These are phyloP conservation scores for Eubasilissa regina DNA, from an alignment of 1,140 invertebrate genomes.

Conservation along the genomic window DNA sequence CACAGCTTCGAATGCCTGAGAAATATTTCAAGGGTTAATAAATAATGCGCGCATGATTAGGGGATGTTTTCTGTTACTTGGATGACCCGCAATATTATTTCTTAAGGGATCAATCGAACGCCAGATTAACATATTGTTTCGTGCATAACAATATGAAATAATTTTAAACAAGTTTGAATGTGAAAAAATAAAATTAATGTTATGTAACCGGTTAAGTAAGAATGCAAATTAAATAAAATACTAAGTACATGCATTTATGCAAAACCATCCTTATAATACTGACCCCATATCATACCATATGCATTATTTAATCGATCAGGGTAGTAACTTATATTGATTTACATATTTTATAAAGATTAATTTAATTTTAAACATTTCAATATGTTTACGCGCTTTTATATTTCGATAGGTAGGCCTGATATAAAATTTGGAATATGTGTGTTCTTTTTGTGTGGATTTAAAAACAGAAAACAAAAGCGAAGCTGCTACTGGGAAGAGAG, in stretches of 20 bases:
- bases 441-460: too few species aligned
- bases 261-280: background rate
- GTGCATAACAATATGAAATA: background rate
- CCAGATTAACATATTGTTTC: background rate
- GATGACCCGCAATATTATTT: background rate
- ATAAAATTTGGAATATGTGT: too few species aligned
- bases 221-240: background rate
- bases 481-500: too few species aligned
- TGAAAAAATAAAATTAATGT: background rate
- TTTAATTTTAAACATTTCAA: background rate
- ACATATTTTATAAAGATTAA: background rate
- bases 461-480: too few species aligned
- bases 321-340: background rate
- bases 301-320: background rate
- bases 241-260: background rate
- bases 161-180: background rate
- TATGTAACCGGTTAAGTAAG: slow-evolving; percentile 4
- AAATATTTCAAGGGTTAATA: background rate
- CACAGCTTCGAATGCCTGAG: background rate
- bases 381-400: too few species aligned
- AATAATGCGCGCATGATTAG: background rate
- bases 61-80: background rate
- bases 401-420: too few species aligned
- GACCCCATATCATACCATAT: background rate
- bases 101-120: background rate